phyloP scores from a whole-genome alignment of 2,888 invertebrate species.

The Cryptosula pallasiana region DNA sequence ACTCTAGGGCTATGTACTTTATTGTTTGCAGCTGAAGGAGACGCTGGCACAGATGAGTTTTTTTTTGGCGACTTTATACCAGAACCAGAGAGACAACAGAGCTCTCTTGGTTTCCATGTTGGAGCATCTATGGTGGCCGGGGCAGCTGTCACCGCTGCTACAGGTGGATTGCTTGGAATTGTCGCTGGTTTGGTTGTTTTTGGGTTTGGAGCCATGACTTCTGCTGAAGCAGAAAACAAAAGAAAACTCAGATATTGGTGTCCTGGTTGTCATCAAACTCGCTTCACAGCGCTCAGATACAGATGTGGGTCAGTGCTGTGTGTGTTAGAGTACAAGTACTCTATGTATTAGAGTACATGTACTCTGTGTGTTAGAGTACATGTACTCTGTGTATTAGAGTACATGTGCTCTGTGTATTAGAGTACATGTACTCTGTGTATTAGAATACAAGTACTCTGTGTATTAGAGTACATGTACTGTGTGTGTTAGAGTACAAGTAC shows the following conservation, averaged over 20 bases:
- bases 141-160: not conserved
- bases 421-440: no score
- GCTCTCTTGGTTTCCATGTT: not conserved
- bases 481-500: no score
- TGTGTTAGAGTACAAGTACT: no score
- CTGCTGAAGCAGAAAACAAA: not conserved
- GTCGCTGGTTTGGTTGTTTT: not conserved
- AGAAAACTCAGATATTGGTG: slow-evolving; percentile 7
- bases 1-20: no score
- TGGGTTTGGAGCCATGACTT: not conserved
- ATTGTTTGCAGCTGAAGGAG: not conserved
- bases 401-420: no score
- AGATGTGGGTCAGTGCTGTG: not conserved
- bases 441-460: no score
- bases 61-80: not conserved
- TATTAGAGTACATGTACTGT: no score
- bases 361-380: no score
- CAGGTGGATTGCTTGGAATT: not conserved
- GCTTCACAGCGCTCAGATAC: not conserved
- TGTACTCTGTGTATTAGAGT: no score
- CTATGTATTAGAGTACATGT: no score
- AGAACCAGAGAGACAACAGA: not conserved
- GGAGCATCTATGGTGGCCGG: not conserved
- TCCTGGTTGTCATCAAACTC: not conserved
- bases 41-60: not conserved